Evolutionary conservation across 2,113 vertebrate species (phyloP).

Genomic region (Gobiocypris rarus): DNA sequence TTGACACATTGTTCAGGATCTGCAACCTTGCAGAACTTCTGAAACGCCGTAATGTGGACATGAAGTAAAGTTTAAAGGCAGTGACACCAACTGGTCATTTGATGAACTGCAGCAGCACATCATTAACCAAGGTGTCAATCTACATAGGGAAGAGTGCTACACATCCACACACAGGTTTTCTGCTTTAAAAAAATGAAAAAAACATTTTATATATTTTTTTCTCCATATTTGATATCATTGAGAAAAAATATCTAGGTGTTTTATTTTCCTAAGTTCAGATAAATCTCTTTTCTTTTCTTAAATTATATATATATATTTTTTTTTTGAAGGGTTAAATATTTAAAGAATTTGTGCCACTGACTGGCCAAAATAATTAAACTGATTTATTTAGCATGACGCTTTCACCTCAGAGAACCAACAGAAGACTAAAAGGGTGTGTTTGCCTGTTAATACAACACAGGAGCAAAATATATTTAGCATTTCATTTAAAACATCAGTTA

Average conservation of each 20-base stretch:
- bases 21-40: not conserved
- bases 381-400: not conserved
- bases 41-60: not conserved
- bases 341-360: not conserved
- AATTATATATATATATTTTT: not conserved
- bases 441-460: not conserved
- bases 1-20: not conserved
- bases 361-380: not conserved
- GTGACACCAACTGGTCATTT: conserved; percentile 78
- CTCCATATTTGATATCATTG: not conserved
- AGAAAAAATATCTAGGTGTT: not conserved
- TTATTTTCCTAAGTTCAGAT: not conserved
- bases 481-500: not conserved
- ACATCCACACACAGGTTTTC: not conserved
- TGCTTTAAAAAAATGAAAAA: not conserved
- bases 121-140: conserved; percentile 45
- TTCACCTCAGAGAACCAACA: not conserved
- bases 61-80: conserved; percentile 42
- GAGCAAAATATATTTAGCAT: not conserved
- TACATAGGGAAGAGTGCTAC: not conserved
- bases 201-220: not conserved
- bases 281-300: not conserved
- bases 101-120: conserved; percentile 72
- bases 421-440: not conserved
- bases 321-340: not conserved